phyloP scores from a whole-genome alignment of 1,140 invertebrate species.

The Drosophila truncata region DNA sequence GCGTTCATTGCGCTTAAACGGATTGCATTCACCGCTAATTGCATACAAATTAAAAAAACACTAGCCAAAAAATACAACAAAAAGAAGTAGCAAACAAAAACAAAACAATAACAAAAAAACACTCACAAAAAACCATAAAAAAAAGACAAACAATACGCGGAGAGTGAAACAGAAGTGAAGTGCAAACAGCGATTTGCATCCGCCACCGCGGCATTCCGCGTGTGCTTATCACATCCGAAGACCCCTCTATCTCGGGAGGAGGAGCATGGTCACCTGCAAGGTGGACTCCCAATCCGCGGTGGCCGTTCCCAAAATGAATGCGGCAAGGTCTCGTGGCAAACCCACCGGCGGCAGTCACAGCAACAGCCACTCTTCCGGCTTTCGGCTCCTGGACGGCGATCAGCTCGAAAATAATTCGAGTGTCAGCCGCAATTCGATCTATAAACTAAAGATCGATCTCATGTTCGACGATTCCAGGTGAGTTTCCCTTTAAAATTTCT shows the following conservation, averaged over 20 bases:
- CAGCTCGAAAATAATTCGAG: slow-evolving; percentile 86
- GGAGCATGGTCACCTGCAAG: slow-evolving; percentile 84
- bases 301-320: slow-evolving; percentile 80
- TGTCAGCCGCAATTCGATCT: slow-evolving; percentile 88
- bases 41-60: slow-evolving; percentile 62
- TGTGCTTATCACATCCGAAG: slow-evolving; percentile 28
- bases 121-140: slow-evolving; percentile 10
- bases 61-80: slow-evolving; percentile 22
- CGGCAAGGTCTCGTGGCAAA: slow-evolving; percentile 62
- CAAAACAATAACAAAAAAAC: background rate
- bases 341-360: slow-evolving; percentile 52
- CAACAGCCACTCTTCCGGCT: slow-evolving; percentile 81
- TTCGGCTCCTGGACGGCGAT: slow-evolving; percentile 85
- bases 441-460: slow-evolving; percentile 93
- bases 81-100: background rate
- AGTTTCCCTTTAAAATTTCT: slow-evolving; percentile 34
- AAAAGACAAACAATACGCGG: slow-evolving; percentile 11
- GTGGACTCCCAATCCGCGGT: slow-evolving; percentile 71
- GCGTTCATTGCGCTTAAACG: slow-evolving; percentile 78
- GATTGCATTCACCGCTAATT: slow-evolving; percentile 80
- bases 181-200: slow-evolving; percentile 41
- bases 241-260: slow-evolving; percentile 9
- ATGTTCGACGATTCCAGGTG: slow-evolving; percentile 91
- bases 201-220: slow-evolving; percentile 34
- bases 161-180: slow-evolving; percentile 24